These are phyloP conservation scores for Dolichallabes microphthalmus DNA, from an alignment of 2,113 vertebrate species.

Conservation along the genomic window DNA sequence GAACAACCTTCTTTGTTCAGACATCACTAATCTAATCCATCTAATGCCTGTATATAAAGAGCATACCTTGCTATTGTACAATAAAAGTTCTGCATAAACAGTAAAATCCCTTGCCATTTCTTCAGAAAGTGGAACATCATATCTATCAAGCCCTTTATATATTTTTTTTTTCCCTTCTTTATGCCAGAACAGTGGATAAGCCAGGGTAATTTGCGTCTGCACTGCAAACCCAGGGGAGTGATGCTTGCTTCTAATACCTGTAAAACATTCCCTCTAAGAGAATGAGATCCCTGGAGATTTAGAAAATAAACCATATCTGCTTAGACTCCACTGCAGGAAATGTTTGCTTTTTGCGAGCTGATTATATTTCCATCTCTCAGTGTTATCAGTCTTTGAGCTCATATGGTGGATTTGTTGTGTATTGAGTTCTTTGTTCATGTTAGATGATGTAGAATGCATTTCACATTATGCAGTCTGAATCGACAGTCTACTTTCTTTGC, in stretches of 20 bases:
- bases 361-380: constrained; percentile 50
- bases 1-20: not conserved
- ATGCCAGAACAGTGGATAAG: constrained; percentile 52
- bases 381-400: constrained; percentile 36
- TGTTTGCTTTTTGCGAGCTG: constrained; percentile 45
- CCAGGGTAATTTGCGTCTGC: constrained; percentile 69
- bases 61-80: not conserved
- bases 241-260: constrained; percentile 63
- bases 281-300: constrained; percentile 62
- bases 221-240: constrained; percentile 60
- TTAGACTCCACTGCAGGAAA: constrained; percentile 49
- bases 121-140: constrained; percentile 50
- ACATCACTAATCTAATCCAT: not conserved
- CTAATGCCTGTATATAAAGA: not conserved
- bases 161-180: constrained; percentile 35
- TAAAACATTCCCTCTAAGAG: constrained; percentile 68
- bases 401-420: constrained; percentile 38
- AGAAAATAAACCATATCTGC: constrained; percentile 65
- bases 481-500: constrained; percentile 10
- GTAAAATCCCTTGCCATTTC: constrained; percentile 31
- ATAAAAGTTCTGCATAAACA: constrained; percentile 11
- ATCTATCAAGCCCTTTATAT: constrained; percentile 48
- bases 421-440: constrained; percentile 32
- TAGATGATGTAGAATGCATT: constrained; percentile 27
- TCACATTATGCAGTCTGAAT: constrained; percentile 32